phyloP scores from a whole-genome alignment of 2,113 vertebrate species.

The Anser brachyrhynchus region DNA sequence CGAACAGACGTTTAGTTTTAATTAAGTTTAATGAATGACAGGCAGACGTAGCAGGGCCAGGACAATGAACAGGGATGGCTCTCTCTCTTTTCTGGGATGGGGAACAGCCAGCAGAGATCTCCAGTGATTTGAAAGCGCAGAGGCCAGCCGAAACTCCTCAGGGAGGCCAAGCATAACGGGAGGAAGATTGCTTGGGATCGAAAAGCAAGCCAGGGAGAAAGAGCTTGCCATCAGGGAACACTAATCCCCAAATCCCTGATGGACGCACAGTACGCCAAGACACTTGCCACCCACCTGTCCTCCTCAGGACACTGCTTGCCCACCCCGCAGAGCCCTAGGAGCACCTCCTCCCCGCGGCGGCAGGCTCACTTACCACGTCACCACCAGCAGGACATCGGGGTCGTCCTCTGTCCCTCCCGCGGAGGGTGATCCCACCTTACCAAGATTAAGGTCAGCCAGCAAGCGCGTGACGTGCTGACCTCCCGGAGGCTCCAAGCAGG shows the following conservation, averaged over 20 bases:
- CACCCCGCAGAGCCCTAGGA: fast-evolving
- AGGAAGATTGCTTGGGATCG: not conserved
- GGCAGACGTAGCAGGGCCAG: fast-evolving
- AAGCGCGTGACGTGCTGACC: constrained; percentile 4
- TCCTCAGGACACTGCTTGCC: not conserved
- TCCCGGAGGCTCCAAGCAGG: not conserved
- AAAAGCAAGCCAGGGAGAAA: not conserved
- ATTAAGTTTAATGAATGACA: not conserved
- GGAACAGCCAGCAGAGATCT: not conserved
- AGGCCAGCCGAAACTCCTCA: fast-evolving
- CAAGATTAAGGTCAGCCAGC: constrained; percentile 49
- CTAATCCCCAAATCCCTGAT: not conserved
- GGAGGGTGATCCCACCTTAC: constrained; percentile 19
- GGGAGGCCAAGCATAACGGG: not conserved
- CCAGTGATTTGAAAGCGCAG: not conserved
- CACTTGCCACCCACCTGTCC: fast-evolving
- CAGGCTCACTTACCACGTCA: not conserved
- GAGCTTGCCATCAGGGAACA: not conserved
- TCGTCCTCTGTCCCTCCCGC: not conserved
- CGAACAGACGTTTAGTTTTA: not conserved
- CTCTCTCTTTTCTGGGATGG: not conserved
- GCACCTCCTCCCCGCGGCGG: not conserved
- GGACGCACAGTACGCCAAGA: not conserved
- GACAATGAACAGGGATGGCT: not conserved
- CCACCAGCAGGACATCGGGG: not conserved